Evolutionary conservation across 2,113 vertebrate species (phyloP), one percentile per base, ranked within the genome.

Genomic region (Odontophorus gujanensis): DNA sequence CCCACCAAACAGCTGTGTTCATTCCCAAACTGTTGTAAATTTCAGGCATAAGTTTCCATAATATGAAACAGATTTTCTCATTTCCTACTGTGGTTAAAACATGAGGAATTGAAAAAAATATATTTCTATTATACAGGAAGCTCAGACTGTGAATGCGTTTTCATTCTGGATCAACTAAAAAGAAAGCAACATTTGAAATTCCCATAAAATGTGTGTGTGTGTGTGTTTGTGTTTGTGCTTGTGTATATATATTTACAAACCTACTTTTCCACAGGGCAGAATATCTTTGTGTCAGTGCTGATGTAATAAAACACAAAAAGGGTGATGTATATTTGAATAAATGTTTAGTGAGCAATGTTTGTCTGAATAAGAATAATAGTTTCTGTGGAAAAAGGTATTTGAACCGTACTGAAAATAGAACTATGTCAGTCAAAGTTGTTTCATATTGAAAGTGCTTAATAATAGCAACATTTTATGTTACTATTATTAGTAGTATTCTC

Each of bases 21-120:
- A 13, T 81, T 87, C 28, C 47, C 10, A 89, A 87, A 92, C 87
- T 92, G 66, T 47, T 67, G 34, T 34, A 87, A 85, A 88, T 74
- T 80, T 83, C 5, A 63, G 25, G 16, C 19, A 48, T 71, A 78
- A 81, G 2, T 88, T 81, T 83, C n/a, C 7, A n/a, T 84, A 78
- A 81, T 81, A 34, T 36, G 38, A 88, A 95, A 83, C 40, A 92
- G 61, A 42, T 20, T 7, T 42, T 67, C 26, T 81, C 7, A 55
- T 90, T 89, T 93, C 59, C 73, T 78, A 21, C 15, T 74, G 43
- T 28, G 48, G 9, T 34, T 51, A 87, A 71, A 6, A 62, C 1
- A 58, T 13, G 40, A 61, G 11, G 36, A 82, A 59, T 82, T 87
- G 62, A 1, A 19, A 62, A 83, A 58, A 85, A 58, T 55, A 9